Evolutionary conservation across 1,140 invertebrate species (phyloP), one percentile per base, ranked within the genome.

Genomic region (Drosophila mayri): DNA sequence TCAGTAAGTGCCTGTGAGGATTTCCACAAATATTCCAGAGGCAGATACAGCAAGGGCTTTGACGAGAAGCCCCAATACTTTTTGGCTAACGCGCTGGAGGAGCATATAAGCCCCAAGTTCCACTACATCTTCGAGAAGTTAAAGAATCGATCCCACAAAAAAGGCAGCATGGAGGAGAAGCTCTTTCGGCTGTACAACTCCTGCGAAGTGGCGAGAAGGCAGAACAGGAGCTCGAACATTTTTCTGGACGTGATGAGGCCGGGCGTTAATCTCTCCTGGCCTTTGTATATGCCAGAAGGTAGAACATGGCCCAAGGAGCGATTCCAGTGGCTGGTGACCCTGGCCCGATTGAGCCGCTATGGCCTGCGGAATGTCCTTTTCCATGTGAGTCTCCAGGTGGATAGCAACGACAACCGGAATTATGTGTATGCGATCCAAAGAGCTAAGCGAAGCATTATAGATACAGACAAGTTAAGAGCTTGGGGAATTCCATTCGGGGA

Each of bases 21-120:
- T 18, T 52, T 52, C n/a, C n/a, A 52, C 16, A 32, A 14, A n/a
- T 52, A 52, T 52, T 28, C 49, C 9, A n/a, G 6, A n/a, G 49
- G 49, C 5, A 18, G 28, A n/a, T n/a, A 52, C 8, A 11, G 28
- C 10, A 9, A 32, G 28, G 20, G 44, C 12, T 16, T 46, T 46
- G 12, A 46, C 14, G 12, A 16, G 14, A 46, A 46, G 2, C 44
- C 22, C 44, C 0, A 25, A 1, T 16, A 6, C 3, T 9, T 25
- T 0, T 44, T 44, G 1, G 1, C 3, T 8, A 14, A 22, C 2
- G 20, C 47, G 25, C 9, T 49, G 4, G 25, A 12, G 28, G 55
- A 59, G 4, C 14, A 32, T n/a, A 41, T 20, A 0, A 6, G 9
- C 3, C 20, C 16, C 16, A 57, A 40, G 54, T 40, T 12, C 10